Conservation (phyloP, 2,888 invertebrate species). For the Thymelicus lineola region DNA sequence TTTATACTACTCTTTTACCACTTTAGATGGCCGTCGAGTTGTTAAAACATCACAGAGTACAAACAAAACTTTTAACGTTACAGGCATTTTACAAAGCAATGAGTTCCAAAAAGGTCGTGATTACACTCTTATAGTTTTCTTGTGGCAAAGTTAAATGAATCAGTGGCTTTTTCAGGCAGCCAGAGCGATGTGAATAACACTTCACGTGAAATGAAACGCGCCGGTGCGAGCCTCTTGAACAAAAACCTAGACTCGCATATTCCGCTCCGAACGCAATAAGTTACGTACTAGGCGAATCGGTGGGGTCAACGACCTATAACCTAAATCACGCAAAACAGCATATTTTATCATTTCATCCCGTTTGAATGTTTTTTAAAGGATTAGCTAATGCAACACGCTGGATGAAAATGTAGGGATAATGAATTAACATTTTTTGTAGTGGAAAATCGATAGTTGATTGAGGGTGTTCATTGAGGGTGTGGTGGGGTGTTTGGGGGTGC, state of each 20-base stretch:
- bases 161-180: conserved; percentile 43
- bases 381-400: neutral
- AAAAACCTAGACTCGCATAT: conserved; percentile 40
- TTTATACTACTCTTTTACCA: neutral
- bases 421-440: conserved; percentile 61
- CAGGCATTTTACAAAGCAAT: conserved; percentile 9
- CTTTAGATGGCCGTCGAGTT: neutral
- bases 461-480: conserved; percentile 75
- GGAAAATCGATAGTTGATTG: conserved; percentile 81
- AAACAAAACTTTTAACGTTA: neutral
- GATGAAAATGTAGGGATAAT: conserved; percentile 50
- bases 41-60: neutral
- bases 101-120: conserved; percentile 16
- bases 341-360: conserved; percentile 31
- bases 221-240: conserved; percentile 41
- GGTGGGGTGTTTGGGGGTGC: conserved; percentile 52
- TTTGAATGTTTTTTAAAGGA: conserved; percentile 16
- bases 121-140: conserved; percentile 23
- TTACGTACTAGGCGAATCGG: conserved; percentile 38
- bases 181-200: conserved; percentile 42
- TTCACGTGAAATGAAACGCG: conserved; percentile 43
- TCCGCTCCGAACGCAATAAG: conserved; percentile 33
- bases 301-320: conserved; percentile 54
- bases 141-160: conserved; percentile 32
- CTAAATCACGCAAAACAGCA: conserved; percentile 46